phyloP scores from a whole-genome alignment of 2,797 vertebrate species.

The Poecile montanus region DNA sequence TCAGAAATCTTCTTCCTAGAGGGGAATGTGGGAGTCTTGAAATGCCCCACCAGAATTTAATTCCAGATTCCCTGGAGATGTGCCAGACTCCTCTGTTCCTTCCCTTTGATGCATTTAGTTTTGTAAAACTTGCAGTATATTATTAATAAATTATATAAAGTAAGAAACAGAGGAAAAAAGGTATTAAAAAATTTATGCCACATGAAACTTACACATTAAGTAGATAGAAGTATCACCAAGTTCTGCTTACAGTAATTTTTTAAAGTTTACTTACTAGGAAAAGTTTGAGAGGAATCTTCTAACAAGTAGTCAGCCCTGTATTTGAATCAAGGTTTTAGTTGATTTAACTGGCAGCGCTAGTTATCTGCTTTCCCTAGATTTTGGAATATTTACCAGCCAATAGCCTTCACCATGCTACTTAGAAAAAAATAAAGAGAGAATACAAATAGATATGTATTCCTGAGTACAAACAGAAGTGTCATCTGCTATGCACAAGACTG shows the following conservation, averaged over 20 bases:
- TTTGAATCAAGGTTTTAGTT: background rate
- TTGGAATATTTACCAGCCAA: background rate
- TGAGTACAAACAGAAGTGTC: background rate
- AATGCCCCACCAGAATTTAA: background rate
- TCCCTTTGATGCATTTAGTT: background rate
- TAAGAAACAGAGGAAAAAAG: background rate
- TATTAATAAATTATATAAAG: slow-evolving; percentile 24
- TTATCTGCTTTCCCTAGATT: background rate
- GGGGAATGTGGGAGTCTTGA: background rate
- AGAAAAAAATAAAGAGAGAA: background rate
- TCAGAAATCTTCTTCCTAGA: background rate
- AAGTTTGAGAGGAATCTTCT: background rate
- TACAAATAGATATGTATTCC: background rate
- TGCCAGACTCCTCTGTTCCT: background rate
- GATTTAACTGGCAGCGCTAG: background rate
- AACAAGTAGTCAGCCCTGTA: background rate
- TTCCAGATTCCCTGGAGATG: background rate
- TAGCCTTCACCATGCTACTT: background rate
- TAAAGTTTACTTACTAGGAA: background rate
- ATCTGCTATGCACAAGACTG: background rate
- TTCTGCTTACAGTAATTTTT: background rate
- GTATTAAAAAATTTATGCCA: background rate
- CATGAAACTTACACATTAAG: background rate
- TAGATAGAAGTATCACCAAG: background rate
- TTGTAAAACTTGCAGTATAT: background rate